Percentiles rank a stretch among this genome's conserved stretches.
These are phyloP conservation scores for Eristalis tenax DNA, from an alignment of 2,888 invertebrate genomes.

Conservation along the genomic window DNA sequence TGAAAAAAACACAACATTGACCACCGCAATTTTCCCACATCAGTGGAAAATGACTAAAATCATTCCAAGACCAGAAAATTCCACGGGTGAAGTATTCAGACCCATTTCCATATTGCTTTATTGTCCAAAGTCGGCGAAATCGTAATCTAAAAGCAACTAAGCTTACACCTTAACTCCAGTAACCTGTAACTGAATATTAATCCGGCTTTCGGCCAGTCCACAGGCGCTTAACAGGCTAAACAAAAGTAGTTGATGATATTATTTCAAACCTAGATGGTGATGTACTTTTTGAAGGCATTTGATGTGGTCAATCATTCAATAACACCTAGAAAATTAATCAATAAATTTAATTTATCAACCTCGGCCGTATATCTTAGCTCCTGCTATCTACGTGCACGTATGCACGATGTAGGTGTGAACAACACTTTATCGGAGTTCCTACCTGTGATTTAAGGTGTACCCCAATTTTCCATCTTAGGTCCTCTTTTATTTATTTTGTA, in stretches of 20 bases:
- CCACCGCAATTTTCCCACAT: too few species aligned
- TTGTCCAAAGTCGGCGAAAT: background rate
- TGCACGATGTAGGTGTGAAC: too few species aligned
- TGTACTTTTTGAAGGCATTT: background rate
- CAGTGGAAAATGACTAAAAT: background rate
- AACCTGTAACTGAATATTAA: constrained; percentile 4
- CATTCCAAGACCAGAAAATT: background rate
- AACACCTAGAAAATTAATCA: too few species aligned
- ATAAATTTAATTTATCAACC: background rate
- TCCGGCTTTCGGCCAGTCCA: background rate
- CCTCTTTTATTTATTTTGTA: too few species aligned
- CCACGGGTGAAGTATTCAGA: background rate
- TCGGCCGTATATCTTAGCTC: background rate
- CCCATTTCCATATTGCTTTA: background rate
- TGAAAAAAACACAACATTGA: background rate
- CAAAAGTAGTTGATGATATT: constrained; percentile 83
- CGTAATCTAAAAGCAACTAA: constrained; percentile 4
- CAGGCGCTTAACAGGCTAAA: background rate
- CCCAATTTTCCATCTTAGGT: too few species aligned
- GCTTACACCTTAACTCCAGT: constrained; percentile 4
- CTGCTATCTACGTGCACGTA: background rate
- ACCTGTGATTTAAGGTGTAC: too few species aligned
- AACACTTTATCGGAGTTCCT: too few species aligned
- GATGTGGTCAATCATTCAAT: background rate
- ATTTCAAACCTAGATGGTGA: background rate